Percentiles rank a stretch among this genome's conserved stretches.
These are phyloP conservation scores for Meiosimyza decipiens DNA, from an alignment of 2,888 invertebrate genomes.

Conservation along the genomic window DNA sequence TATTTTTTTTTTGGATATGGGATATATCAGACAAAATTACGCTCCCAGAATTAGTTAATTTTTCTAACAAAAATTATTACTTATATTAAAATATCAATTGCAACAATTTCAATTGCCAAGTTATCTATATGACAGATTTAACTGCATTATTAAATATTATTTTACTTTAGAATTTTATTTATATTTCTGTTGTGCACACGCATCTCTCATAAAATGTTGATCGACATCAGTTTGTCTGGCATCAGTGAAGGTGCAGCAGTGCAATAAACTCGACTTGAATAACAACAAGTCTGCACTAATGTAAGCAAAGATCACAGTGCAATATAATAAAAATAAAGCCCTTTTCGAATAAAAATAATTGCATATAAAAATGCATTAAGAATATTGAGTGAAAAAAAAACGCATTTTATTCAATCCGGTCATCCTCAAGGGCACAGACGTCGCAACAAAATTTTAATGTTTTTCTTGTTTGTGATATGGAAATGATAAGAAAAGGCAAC, in stretches of 20 bases:
- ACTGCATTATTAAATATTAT: no score
- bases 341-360: conserved; percentile 13
- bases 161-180: no score
- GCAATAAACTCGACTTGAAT: no score
- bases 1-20: no score
- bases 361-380: neutral
- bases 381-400: neutral
- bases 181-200: no score
- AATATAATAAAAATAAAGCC: conserved; percentile 1
- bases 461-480: neutral
- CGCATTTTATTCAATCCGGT: conserved; percentile 18
- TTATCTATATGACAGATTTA: no score
- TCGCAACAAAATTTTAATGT: neutral
- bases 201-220: no score
- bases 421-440: conserved; percentile 25
- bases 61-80: neutral
- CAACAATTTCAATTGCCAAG: neutral
- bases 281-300: no score
- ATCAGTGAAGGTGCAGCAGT: no score
- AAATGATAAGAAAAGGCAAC: neutral
- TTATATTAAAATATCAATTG: neutral
- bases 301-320: neutral
- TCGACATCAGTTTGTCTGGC: no score
- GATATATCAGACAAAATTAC: no score
- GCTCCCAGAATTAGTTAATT: neutral